phyloP scores from a whole-genome alignment of 2,888 invertebrate genomes.

The Apamea sordens region DNA sequence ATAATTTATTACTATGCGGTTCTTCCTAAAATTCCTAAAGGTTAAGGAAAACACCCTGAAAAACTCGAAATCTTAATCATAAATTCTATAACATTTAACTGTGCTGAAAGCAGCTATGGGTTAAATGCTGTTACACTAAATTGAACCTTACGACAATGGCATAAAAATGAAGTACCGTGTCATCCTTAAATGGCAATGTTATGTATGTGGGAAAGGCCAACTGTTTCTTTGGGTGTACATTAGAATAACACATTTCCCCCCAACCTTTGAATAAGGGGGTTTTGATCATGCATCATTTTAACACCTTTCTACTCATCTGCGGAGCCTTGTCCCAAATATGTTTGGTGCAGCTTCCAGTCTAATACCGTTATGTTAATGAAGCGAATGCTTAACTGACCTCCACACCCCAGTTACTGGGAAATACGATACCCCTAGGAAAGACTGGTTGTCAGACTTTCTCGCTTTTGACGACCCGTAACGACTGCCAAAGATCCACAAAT shows the following conservation, averaged over 20 bases:
- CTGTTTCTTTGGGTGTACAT: background rate
- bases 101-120: background rate
- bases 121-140: background rate
- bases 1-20: constrained; percentile 8
- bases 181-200: too few species aligned
- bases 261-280: background rate
- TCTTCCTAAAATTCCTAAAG: constrained; percentile 12
- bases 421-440: background rate
- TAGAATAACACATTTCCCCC: background rate
- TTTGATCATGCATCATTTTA: background rate
- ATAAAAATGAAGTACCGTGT: background rate
- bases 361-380: background rate
- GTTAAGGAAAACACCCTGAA: constrained; percentile 29
- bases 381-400: background rate
- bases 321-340: background rate
- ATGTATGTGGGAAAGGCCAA: background rate
- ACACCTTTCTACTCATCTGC: background rate
- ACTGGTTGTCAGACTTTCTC: background rate
- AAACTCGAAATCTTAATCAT: constrained; percentile 21
- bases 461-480: background rate
- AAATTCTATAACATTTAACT: constrained; percentile 27
- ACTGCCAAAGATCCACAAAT: background rate
- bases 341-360: background rate
- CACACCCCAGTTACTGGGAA: background rate
- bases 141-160: background rate